phyloP scores from a whole-genome alignment of 2,113 vertebrate genomes.

The Hipposideros armiger region DNA sequence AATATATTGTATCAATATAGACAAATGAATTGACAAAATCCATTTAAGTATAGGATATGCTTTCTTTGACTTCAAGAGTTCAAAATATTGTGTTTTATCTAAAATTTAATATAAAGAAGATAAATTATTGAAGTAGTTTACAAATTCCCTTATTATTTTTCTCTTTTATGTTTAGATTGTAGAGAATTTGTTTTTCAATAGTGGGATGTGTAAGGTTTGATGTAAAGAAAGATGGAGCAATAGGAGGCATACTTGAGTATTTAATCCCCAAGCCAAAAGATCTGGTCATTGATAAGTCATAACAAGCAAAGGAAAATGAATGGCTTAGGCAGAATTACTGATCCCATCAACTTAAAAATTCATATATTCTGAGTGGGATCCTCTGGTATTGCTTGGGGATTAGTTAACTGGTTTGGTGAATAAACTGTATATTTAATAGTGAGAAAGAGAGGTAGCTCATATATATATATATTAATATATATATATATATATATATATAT shows the following conservation, averaged over 20 bases:
- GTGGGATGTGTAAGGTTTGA: neutral
- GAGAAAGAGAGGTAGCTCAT: neutral
- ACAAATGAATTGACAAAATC: neutral
- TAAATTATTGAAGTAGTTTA: neutral
- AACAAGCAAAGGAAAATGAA: neutral
- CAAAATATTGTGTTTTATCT: neutral
- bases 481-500: neutral
- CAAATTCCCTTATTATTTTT: neutral
- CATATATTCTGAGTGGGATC: neutral
- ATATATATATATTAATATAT: neutral
- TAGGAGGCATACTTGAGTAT: neutral
- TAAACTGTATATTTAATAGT: neutral
- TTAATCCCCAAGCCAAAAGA: neutral
- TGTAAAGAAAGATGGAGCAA: neutral
- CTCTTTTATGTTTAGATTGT: neutral
- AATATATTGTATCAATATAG: neutral
- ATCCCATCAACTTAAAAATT: neutral
- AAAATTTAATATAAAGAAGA: constrained; percentile 12
- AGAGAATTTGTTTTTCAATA: neutral
- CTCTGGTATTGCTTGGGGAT: neutral
- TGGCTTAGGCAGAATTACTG: neutral
- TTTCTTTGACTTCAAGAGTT: constrained; percentile 8
- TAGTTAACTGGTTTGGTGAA: neutral
- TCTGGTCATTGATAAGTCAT: neutral
- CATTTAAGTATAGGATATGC: neutral